phyloP scores from a whole-genome alignment of 2,113 vertebrate species.

The Lipotes vexillifer region DNA sequence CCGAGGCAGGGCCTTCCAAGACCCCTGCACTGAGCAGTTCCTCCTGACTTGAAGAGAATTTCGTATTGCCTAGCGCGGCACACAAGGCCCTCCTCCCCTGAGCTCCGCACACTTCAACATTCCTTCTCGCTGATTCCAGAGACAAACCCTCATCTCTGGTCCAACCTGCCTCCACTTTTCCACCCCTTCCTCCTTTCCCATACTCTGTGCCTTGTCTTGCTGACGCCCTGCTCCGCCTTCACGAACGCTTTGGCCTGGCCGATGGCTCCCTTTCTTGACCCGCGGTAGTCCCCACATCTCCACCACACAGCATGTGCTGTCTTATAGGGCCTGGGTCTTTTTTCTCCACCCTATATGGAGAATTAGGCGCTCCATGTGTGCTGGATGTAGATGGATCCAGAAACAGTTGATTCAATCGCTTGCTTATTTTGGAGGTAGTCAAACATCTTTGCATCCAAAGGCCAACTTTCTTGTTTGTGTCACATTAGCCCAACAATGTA shows the following conservation, averaged over 20 bases:
- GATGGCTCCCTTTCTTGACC: background rate
- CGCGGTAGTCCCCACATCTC: background rate
- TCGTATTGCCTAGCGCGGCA: background rate
- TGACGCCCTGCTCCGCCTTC: background rate
- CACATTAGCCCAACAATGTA: background rate
- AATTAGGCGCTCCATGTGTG: background rate
- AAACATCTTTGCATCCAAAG: background rate
- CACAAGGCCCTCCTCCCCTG: background rate
- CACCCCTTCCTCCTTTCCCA: background rate
- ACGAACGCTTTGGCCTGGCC: background rate
- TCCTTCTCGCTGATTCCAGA: background rate
- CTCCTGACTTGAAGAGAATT: background rate
- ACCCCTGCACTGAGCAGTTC: background rate
- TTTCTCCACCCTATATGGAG: background rate
- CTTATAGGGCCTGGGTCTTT: background rate
- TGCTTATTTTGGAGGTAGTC: background rate
- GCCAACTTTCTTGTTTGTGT: background rate
- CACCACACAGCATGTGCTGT: background rate
- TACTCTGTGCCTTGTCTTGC: background rate
- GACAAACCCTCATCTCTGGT: background rate
- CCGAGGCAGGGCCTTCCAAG: background rate
- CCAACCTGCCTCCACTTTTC: background rate
- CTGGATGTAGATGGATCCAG: background rate
- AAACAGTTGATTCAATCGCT: background rate
- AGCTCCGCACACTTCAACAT: background rate